phyloP scores from a whole-genome alignment of 1,140 invertebrate genomes.

The Calycopis cecrops region DNA sequence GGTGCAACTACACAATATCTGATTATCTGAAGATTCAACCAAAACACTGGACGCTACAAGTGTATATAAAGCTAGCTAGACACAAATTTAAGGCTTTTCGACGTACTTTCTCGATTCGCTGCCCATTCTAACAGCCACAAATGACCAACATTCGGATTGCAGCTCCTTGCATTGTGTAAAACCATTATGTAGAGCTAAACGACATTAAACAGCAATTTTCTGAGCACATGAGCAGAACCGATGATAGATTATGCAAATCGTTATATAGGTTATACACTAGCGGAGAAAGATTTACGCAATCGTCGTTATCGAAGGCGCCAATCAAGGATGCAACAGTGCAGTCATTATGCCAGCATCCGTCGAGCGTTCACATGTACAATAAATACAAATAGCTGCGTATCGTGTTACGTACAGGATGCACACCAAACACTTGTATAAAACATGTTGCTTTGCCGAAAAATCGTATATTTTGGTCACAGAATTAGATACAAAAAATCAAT shows the following conservation, averaged over 20 bases:
- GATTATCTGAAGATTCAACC: no score
- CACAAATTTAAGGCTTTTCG: no score
- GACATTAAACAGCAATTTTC: conserved; percentile 32
- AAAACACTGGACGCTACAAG: no score
- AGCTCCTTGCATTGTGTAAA: conserved; percentile 14
- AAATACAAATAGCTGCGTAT: conserved; percentile 43
- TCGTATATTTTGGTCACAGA: no score
- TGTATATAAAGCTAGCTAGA: no score
- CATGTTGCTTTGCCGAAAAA: no score
- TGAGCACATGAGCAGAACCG: conserved; percentile 24
- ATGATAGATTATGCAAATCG: conserved; percentile 24
- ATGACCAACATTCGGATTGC: not conserved
- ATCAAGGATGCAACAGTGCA: not conserved
- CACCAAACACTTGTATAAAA: not conserved
- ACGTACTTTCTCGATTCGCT: no score
- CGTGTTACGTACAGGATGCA: conserved; percentile 31
- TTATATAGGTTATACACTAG: conserved; percentile 19
- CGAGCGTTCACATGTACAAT: conserved; percentile 41
- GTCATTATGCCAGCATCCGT: conserved; percentile 42
- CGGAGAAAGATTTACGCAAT: conserved; percentile 28
- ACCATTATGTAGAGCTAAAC: conserved; percentile 17
- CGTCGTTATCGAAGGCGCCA: conserved; percentile 15
- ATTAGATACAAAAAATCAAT: no score
- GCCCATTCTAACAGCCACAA: no score
- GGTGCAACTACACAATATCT: no score